A percentile compares a stretch with the other conserved stretches of the same genome.
Evolutionary conservation across 2,888 invertebrate species (phyloP).

Genomic region (Coenonympha glycerion): DNA sequence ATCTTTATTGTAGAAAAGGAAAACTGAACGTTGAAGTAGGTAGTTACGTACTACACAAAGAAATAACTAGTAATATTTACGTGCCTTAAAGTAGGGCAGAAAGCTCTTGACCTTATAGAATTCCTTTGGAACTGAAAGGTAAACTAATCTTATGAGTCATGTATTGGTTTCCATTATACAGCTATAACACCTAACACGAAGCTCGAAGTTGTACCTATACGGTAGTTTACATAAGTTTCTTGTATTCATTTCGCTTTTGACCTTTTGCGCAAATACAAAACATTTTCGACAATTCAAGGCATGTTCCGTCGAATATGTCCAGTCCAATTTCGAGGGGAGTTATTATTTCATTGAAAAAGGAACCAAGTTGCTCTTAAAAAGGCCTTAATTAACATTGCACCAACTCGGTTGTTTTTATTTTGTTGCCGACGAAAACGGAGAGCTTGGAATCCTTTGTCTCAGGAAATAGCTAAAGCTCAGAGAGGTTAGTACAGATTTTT

Average conservation of each 20-base stretch:
- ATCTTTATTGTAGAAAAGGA: too few relatives aligned
- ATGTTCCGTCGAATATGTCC: not conserved
- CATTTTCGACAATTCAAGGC: constrained; percentile 8
- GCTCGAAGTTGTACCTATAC: not conserved
- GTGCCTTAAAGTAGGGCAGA: too few relatives aligned
- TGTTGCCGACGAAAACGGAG: not conserved
- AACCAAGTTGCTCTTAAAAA: not conserved
- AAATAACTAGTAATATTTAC: too few relatives aligned
- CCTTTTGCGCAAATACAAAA: constrained; percentile 12
- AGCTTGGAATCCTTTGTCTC: not conserved
- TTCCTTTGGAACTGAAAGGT: too few relatives aligned
- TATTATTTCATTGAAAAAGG: not conserved
- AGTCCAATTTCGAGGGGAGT: not conserved
- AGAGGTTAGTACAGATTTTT: too few relatives aligned
- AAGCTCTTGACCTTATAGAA: too few relatives aligned
- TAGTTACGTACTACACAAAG: too few relatives aligned
- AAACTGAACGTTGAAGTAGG: too few relatives aligned
- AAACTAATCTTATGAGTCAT: too few relatives aligned
- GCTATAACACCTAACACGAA: not conserved
- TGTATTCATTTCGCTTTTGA: constrained; percentile 1
- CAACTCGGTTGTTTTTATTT: not conserved
- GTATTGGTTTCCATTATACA: too few relatives aligned
- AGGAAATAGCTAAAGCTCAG: not conserved
- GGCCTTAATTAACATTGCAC: constrained; percentile 2
- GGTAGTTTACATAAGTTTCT: not conserved